Evolutionary conservation across 2,888 invertebrate species (phyloP), one percentile per base, ranked within the genome.

Genomic region (Pteria penguin): DNA sequence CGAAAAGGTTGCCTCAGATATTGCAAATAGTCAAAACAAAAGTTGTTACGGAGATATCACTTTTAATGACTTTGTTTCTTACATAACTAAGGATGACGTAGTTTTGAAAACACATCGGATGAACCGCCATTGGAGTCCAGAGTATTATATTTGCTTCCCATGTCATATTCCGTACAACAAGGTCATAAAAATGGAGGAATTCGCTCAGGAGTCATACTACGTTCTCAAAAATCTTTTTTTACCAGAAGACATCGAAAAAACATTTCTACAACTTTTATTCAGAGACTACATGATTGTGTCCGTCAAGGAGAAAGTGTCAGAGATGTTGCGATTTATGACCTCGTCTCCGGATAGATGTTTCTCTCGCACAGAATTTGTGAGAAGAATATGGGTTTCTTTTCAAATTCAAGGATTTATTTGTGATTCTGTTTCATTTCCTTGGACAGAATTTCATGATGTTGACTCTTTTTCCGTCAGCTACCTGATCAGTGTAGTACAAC

Each of bases 81-180:
- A 33, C 29, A 57, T 57, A 14, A 27, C 52, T 5, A 45, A 18
- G 18, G 45, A 45, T 18, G 32, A 57, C 22, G 11, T 2, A 0
- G 68, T 52, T 4, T n/a, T 26, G 1, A 31, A 29, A 3, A 52
- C 33, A 8, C 5, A 32, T 32, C 24, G 24, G 4, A 55, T 57
- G 14, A 57, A 68, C 24, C 29, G 55, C 4, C 68, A 68, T 27
- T 68, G 68, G 68, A 26, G 57, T 18, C 68, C 68, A 22, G 24
- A 57, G 22, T 68, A 68, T 22, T 32, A 52, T 3, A 26, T 68
- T 24, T 68, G 68, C 18, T n/a, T 22, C 4, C 68, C 68, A 3
- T 68, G 68, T 57, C 26, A 68, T 11, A 52, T 57, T 4, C 45
- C n/a, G 8, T 68, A 68, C 24, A 29, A 68, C 32, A 26, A 57